phyloP scores from a whole-genome alignment of 2,113 vertebrate species.

The Micronycteris hirsuta region DNA sequence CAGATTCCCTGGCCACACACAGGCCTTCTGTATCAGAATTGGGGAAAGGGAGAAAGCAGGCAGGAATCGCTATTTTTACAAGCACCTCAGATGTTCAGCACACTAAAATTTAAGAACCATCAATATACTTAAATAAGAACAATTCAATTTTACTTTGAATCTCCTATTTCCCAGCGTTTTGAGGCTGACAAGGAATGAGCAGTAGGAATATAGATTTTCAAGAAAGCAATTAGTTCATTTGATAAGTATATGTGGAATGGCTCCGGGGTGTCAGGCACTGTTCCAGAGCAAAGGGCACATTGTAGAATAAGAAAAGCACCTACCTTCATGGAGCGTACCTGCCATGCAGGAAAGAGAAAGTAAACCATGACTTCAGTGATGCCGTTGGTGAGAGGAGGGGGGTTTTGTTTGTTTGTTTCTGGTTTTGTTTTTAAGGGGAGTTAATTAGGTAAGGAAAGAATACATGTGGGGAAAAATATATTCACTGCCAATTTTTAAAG shows the following conservation, averaged over 20 bases:
- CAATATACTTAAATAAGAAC: neutral
- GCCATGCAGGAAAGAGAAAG: neutral
- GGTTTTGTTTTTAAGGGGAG: neutral
- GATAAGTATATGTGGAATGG: neutral
- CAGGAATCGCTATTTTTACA: neutral
- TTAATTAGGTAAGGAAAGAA: neutral
- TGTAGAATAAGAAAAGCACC: neutral
- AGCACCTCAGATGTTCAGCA: neutral
- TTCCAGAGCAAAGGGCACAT: neutral
- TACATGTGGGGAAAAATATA: neutral
- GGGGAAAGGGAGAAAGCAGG: neutral
- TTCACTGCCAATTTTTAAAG: constrained; percentile 22
- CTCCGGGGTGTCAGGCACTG: neutral
- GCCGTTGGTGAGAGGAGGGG: neutral
- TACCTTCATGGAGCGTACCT: neutral
- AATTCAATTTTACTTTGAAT: neutral
- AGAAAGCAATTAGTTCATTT: neutral
- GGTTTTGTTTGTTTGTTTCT: neutral
- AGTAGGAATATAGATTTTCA: neutral
- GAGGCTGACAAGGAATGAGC: neutral
- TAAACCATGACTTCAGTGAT: neutral
- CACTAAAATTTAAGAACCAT: neutral
- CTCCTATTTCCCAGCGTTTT: neutral
- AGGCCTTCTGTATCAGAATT: neutral
- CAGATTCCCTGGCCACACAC: neutral